Percentiles rank a stretch among this genome's conserved stretches.
These are phyloP conservation scores for Asteroscopus sphinx DNA, from an alignment of 2,888 invertebrate genomes.

Conservation along the genomic window DNA sequence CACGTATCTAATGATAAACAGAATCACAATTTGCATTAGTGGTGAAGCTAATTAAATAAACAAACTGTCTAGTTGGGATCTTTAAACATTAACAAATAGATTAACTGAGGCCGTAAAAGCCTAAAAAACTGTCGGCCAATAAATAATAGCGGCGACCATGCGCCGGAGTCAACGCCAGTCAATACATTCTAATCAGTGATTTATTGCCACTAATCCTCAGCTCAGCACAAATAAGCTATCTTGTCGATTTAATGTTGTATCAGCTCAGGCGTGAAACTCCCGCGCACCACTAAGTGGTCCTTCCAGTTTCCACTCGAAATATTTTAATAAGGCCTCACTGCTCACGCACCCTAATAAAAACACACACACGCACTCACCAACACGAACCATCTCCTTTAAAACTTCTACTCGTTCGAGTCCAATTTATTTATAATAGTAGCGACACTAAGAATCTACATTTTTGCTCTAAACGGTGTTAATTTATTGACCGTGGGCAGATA, in stretches of 20 bases:
- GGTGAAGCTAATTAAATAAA: conserved; percentile 77
- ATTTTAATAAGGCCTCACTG: conserved; percentile 89
- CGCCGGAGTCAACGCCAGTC: conserved; percentile 86
- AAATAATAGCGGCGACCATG: conserved; percentile 81
- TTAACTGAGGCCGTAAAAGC: conserved; percentile 81
- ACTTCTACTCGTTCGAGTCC: conserved; percentile 74
- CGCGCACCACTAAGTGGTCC: conserved; percentile 90
- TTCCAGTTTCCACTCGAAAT: conserved; percentile 90
- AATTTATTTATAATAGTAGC: conserved; percentile 89
- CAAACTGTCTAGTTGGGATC: conserved; percentile 73
- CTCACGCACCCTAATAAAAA: conserved; percentile 89
- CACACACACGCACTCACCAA: conserved; percentile 79
- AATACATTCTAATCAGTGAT: conserved; percentile 90
- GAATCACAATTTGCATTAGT: conserved; percentile 73
- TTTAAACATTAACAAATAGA: conserved; percentile 79
- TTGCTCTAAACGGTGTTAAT: conserved; percentile 90
- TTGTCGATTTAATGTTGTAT: conserved; percentile 90
- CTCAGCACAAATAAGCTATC: conserved; percentile 90
- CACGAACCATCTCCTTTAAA: conserved; percentile 77
- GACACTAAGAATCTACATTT: conserved; percentile 89
- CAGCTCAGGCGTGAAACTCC: conserved; percentile 90
- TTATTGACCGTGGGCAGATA: conserved; percentile 90
- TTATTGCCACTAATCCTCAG: conserved; percentile 89
- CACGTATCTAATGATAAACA: conserved; percentile 66
- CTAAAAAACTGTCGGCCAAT: conserved; percentile 80